Evolutionary conservation across 1,140 invertebrate species (phyloP).

Genomic region (Nomia melanderi): DNA sequence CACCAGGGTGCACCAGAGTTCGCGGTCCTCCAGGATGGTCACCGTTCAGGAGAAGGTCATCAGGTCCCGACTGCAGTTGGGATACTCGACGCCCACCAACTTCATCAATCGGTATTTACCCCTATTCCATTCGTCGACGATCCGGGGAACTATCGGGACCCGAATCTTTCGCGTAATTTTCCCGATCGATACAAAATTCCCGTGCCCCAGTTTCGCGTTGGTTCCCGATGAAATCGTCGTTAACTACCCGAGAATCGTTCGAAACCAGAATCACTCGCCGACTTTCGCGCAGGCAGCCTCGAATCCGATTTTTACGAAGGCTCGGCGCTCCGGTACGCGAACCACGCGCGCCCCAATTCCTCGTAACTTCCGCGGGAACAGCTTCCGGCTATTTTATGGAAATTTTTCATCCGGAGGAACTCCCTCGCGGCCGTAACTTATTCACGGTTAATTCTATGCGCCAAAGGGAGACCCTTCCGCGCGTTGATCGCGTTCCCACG

Average conservation of each 20-base stretch:
- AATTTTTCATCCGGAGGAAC: constrained; percentile 35
- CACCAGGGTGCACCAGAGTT: constrained; percentile 76
- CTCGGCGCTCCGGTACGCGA: background rate
- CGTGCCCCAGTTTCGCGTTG: too few species aligned
- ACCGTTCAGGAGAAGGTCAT: constrained; percentile 80
- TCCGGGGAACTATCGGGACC: too few species aligned
- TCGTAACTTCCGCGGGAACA: constrained; percentile 31
- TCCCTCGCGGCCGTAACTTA: constrained; percentile 5
- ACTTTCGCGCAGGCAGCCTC: too few species aligned
- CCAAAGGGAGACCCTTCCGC: constrained; percentile 21
- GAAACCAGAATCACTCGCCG: too few species aligned
- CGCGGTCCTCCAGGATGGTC: constrained; percentile 74
- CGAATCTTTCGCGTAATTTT: too few species aligned
- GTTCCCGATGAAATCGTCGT: too few species aligned
- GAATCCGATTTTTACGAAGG: background rate
- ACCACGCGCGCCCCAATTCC: constrained; percentile 7
- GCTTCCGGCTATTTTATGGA: constrained; percentile 50
- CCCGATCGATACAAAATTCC: too few species aligned
- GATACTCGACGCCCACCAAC: constrained; percentile 79
- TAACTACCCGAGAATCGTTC: too few species aligned
- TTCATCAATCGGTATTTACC: constrained; percentile 78
- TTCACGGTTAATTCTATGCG: constrained; percentile 44
- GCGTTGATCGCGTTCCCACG: constrained; percentile 35
- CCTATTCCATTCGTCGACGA: background rate
- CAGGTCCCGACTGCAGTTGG: constrained; percentile 78